Percentiles rank a stretch among this genome's conserved stretches.
phyloP scores from a whole-genome alignment of 2,888 invertebrate genomes.

The Rhimphoctona megacephalus region DNA sequence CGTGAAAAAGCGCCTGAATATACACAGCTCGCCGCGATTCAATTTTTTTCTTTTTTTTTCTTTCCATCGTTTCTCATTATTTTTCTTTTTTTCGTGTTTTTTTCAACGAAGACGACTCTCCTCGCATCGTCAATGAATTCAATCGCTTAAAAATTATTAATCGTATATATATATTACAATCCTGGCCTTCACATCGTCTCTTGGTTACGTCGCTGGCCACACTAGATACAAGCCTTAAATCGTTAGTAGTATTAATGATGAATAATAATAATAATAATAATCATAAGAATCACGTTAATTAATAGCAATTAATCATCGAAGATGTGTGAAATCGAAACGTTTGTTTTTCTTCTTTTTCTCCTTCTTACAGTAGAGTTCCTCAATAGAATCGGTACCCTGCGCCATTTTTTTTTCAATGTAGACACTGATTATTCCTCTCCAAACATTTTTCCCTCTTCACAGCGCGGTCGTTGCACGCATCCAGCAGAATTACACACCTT shows the following conservation, averaged over 20 bases:
- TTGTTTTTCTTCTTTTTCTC: constrained; percentile 29
- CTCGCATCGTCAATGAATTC: constrained; percentile 53
- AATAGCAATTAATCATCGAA: constrained; percentile 70
- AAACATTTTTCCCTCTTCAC: constrained; percentile 1
- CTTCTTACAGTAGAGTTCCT: constrained; percentile 50
- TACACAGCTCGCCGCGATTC: constrained; percentile 68
- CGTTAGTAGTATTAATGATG: constrained; percentile 72
- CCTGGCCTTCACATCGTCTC: constrained; percentile 64
- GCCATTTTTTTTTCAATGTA: constrained; percentile 29
- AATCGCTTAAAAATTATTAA: constrained; percentile 63
- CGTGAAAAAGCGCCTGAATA: constrained; percentile 71
- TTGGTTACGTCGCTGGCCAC: constrained; percentile 54
- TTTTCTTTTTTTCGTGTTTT: neutral
- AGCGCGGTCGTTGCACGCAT: constrained; percentile 22
- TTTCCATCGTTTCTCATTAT: neutral
- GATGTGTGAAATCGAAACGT: constrained; percentile 69
- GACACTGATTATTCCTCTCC: constrained; percentile 28
- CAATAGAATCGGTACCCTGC: constrained; percentile 46
- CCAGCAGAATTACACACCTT: constrained; percentile 35
- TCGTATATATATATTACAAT: constrained; percentile 75
- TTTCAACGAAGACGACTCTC: constrained; percentile 63
- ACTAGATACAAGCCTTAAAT: constrained; percentile 75
- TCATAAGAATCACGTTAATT: constrained; percentile 70
- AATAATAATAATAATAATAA: constrained; percentile 40
- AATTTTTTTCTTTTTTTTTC: neutral